Base-by-base conservation (phyloP, 2,113 vertebrate species). In the Amazona guildingii region DNA sequence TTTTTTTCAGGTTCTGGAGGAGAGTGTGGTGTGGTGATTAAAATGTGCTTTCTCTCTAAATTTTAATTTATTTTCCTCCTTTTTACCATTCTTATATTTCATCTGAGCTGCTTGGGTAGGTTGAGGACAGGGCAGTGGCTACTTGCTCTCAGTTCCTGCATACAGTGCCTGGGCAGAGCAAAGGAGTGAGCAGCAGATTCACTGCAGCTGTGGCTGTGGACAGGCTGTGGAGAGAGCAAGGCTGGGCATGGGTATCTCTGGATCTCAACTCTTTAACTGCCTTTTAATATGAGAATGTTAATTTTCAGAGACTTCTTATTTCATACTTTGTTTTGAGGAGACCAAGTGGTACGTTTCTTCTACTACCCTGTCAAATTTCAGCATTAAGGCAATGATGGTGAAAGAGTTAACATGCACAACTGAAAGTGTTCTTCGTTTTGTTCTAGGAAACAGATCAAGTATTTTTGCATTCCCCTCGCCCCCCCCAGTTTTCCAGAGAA, bases 61-160 rank as follows among this genome's bases (percentile, higher is more conserved):
- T 3, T 46, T 25, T 31, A 23, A 9, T 76, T 73, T 43, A 2
- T 68, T 78, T 87, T 83, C 13, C 12, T 68, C 59, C 7, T 68
- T 86, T 66, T 74, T 55, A 10, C 19, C 2, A 1, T 63, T 9
- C 41, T 43, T 83, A 0, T 15, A 7, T 46, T 89, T 82, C 10
- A 15, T 70, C 25, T 61, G 18, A 25, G 19, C 3, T 43, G 10
- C 3, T 11, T 49, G 20, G 14, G 14, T 31, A 28, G 51, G 28
- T 8, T 29, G 67, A 63, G 25, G 33, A 13, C 14, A 10, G 28
- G 48, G 33, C 20, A 64, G 82, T 79, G 29, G 28, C 19, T 7
- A 0, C 37, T 49, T 41, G 37, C 17, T 61, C 7, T 51, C 1
- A 0, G 7, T 39, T 81, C n/a, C 20, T 28, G 12, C 5, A 0